A percentile compares a stretch with the other conserved stretches of the same genome.
Conservation (phyloP, 2,888 invertebrate genomes). For the Catocala fraxini region DNA sequence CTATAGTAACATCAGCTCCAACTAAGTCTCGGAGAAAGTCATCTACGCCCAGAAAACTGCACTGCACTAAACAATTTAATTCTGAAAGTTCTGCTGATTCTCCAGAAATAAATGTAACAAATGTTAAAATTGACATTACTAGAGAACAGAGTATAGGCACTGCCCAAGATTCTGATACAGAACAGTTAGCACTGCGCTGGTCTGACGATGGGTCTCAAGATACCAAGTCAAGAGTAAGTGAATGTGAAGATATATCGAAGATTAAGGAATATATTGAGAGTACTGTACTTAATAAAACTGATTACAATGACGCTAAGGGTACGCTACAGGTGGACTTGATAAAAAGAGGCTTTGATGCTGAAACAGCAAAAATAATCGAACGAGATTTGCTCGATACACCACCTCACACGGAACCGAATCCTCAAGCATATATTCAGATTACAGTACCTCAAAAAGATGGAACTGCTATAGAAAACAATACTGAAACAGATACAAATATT, state of each 20-base stretch:
- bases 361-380: constrained; percentile 82
- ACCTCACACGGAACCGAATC: constrained; percentile 41
- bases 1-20: constrained; percentile 54
- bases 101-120: constrained; percentile 54
- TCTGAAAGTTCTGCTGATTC: constrained; percentile 68
- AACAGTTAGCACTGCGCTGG: constrained; percentile 73
- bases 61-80: constrained; percentile 73
- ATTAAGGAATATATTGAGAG: constrained; percentile 77
- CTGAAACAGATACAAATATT: constrained; percentile 45
- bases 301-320: constrained; percentile 47
- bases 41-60: constrained; percentile 81
- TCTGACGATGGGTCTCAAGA: constrained; percentile 81
- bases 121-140: constrained; percentile 41
- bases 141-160: constrained; percentile 41
- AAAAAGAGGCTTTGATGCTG: constrained; percentile 78
- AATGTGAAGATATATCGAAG: constrained; percentile 75
- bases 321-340: constrained; percentile 75
- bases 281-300: constrained; percentile 43
- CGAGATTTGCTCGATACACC: constrained; percentile 76
- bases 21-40: constrained; percentile 83
- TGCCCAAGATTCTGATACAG: constrained; percentile 70
- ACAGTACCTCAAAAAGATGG: constrained; percentile 41
- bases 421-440: constrained; percentile 25
- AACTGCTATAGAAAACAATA: constrained; percentile 43
- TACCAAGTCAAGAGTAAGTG: constrained; percentile 58